These are phyloP conservation scores for Otus sunia DNA, from an alignment of 2,113 vertebrate species.

Conservation along the genomic window DNA sequence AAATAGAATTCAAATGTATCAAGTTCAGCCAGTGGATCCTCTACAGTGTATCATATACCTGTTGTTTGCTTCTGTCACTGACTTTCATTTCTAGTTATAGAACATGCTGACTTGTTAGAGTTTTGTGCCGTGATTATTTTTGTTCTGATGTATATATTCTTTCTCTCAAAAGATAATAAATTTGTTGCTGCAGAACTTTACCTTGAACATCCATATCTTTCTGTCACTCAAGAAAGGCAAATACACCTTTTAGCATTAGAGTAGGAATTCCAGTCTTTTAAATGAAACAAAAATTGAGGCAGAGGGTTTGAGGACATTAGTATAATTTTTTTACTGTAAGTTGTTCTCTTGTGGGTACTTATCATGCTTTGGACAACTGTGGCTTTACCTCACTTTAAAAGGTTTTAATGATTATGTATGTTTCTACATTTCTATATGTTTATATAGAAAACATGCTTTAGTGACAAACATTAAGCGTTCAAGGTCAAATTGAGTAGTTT, in stretches of 20 bases:
- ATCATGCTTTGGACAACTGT: not conserved
- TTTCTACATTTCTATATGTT: not conserved
- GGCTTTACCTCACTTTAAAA: not conserved
- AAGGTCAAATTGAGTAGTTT: not conserved
- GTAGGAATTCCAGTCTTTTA: not conserved
- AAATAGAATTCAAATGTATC: not conserved
- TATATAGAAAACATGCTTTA: not conserved
- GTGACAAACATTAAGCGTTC: not conserved
- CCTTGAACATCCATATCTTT: not conserved
- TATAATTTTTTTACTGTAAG: not conserved
- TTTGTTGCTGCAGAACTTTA: not conserved
- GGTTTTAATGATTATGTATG: not conserved
- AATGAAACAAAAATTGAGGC: not conserved
- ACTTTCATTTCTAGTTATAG: not conserved
- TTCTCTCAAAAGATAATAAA: not conserved
- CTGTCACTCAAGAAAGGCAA: not conserved
- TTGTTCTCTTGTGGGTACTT: not conserved
- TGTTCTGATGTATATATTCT: not conserved
- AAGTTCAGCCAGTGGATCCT: not conserved
- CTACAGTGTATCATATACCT: not conserved
- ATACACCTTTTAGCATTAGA: not conserved
- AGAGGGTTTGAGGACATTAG: not conserved
- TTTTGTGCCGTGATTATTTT: not conserved
- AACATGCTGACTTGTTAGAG: not conserved
- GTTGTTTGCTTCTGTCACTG: not conserved